Conservation (phyloP, 2,888 invertebrate species). For the Ormyrus labotus region DNA sequence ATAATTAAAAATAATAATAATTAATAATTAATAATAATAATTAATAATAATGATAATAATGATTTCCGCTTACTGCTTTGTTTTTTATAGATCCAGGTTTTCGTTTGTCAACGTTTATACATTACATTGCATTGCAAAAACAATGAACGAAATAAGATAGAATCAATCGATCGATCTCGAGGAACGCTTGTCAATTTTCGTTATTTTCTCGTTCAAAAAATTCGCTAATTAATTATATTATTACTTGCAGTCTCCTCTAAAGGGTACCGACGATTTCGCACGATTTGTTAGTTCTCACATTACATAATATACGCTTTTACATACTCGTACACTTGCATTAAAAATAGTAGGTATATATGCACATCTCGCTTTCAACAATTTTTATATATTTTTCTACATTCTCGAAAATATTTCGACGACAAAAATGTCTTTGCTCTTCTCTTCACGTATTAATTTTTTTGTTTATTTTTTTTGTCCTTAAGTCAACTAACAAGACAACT, state of each 20-base stretch:
- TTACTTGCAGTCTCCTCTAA: neutral
- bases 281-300: slow-evolving; percentile 15
- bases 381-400: slow-evolving; percentile 49
- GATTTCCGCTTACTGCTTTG: slow-evolving; percentile 42
- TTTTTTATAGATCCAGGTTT: slow-evolving; percentile 43
- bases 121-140: slow-evolving; percentile 43
- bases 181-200: neutral
- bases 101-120: slow-evolving; percentile 39
- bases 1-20: slow-evolving; percentile 36
- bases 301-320: slow-evolving; percentile 13
- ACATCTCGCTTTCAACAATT: slow-evolving; percentile 51
- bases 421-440: slow-evolving; percentile 37
- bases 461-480: slow-evolving; percentile 4
- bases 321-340: slow-evolving; percentile 34
- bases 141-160: slow-evolving; percentile 34
- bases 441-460: slow-evolving; percentile 8
- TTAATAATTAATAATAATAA: slow-evolving; percentile 43
- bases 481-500: slow-evolving; percentile 34
- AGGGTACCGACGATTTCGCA: slow-evolving; percentile 51
- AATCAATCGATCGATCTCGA: slow-evolving; percentile 46
- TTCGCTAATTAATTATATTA: neutral
- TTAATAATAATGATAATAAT: slow-evolving; percentile 49
- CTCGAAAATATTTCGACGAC: slow-evolving; percentile 51
- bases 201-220: neutral
- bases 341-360: slow-evolving; percentile 43